phyloP scores from a whole-genome alignment of 2,888 invertebrate species.

The Trilocha varians region DNA sequence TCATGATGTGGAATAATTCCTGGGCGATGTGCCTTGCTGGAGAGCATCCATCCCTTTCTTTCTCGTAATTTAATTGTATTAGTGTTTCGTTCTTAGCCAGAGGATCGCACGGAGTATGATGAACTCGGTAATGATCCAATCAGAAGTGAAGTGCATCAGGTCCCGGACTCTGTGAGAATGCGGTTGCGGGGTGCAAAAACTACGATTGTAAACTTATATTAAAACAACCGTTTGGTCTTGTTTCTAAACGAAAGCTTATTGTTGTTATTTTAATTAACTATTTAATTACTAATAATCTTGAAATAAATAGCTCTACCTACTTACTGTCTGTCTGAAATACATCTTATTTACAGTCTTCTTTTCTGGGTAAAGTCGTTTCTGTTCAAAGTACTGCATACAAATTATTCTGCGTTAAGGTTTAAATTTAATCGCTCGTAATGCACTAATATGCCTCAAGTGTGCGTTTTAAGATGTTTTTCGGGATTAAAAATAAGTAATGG shows the following conservation, averaged over 20 bases:
- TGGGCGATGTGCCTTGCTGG: constrained; percentile 55
- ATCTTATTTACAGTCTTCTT: no score
- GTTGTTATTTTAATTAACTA: not conserved
- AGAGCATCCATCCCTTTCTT: constrained; percentile 31
- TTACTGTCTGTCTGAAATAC: no score
- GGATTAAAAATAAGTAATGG: constrained; percentile 71
- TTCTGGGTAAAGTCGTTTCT: no score
- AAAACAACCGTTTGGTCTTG: constrained; percentile 61
- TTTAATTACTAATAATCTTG: no score
- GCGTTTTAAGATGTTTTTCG: constrained; percentile 59
- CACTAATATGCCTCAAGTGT: constrained; percentile 56
- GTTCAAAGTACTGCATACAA: not conserved
- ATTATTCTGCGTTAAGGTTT: not conserved
- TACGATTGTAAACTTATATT: constrained; percentile 66
- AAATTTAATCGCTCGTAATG: constrained; percentile 26
- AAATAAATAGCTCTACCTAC: no score
- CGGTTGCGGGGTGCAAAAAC: constrained; percentile 72
- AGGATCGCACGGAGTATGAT: constrained; percentile 71
- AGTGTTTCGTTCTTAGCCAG: constrained; percentile 50
- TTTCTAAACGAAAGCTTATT: constrained; percentile 18
- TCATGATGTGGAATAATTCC: constrained; percentile 72
- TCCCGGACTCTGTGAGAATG: constrained; percentile 69
- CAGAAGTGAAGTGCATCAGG: constrained; percentile 72
- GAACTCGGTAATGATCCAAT: constrained; percentile 75
- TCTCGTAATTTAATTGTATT: constrained; percentile 18